Evolutionary conservation across 2,888 invertebrate species (phyloP).

Genomic region (Catocala sponsa): DNA sequence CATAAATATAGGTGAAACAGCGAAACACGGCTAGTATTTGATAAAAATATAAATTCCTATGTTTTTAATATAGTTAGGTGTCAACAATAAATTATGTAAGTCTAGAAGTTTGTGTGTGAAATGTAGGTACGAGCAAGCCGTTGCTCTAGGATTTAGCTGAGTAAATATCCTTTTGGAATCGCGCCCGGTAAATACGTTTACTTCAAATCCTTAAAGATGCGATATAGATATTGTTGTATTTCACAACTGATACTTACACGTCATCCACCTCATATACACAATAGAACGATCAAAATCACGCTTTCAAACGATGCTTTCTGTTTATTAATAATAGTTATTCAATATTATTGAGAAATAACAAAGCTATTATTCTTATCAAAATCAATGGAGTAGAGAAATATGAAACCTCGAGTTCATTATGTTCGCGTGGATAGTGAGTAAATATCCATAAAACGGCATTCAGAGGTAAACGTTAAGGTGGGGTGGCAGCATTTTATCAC

Average conservation of each 20-base stretch:
- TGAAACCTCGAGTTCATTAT: constrained; percentile 50
- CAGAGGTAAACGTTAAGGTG: constrained; percentile 58
- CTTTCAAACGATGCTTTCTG: not conserved
- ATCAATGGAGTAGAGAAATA: constrained; percentile 44
- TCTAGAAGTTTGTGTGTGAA: no score
- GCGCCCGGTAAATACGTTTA: not conserved
- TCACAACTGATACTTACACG: no score
- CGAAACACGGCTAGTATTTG: no score
- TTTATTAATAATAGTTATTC: not conserved
- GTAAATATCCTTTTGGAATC: constrained; percentile 4
- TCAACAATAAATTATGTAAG: no score
- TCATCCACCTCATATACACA: no score
- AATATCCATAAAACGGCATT: constrained; percentile 55
- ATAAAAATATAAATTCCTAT: no score
- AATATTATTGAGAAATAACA: constrained; percentile 7
- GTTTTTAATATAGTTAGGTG: no score
- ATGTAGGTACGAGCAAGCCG: not conserved
- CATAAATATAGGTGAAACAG: no score
- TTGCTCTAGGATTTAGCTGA: not conserved
- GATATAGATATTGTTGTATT: no score
- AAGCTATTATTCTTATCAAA: constrained; percentile 26
- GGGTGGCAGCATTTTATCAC: constrained; percentile 71
- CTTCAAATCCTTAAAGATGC: no score
- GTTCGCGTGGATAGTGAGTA: constrained; percentile 57
- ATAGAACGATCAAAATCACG: not conserved